Percentiles rank a stretch among this genome's conserved stretches.
phyloP scores from a whole-genome alignment of 2,888 invertebrate species.

The Tromatobia lineatoria region DNA sequence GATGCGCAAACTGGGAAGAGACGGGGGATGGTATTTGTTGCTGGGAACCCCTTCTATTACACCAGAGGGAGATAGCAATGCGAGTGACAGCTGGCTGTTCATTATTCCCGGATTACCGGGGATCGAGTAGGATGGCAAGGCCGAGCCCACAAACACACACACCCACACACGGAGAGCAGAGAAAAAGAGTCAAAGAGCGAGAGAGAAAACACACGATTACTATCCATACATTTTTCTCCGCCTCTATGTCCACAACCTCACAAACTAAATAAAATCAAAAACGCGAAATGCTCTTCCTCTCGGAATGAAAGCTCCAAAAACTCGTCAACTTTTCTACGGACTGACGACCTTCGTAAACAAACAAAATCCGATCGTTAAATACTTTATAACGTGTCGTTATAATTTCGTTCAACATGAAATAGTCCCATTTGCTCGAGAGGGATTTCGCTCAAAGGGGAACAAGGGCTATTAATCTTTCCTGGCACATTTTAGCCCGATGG shows the following conservation, averaged over 20 bases:
- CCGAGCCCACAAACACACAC: constrained; percentile 44
- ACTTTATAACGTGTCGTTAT: constrained; percentile 67
- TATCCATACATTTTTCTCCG: background rate
- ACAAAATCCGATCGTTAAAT: constrained; percentile 42
- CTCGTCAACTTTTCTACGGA: background rate
- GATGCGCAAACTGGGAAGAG: constrained; percentile 73
- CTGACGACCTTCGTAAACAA: constrained; percentile 2
- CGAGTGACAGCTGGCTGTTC: constrained; percentile 84
- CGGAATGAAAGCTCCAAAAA: background rate
- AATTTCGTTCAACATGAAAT: constrained; percentile 76
- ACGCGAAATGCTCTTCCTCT: background rate
- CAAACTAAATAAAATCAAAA: constrained; percentile 8
- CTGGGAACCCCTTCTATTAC: constrained; percentile 65
- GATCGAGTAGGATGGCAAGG: constrained; percentile 61
- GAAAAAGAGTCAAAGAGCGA: background rate
- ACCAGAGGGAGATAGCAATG: constrained; percentile 74
- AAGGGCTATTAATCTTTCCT: constrained; percentile 51
- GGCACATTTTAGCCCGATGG: constrained; percentile 43
- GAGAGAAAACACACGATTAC: constrained; percentile 12
- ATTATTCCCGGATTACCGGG: constrained; percentile 84
- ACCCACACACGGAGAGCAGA: constrained; percentile 8
- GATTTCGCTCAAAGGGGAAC: background rate
- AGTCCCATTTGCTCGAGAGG: constrained; percentile 74
- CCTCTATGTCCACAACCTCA: background rate
- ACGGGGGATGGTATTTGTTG: constrained; percentile 74